Percentiles rank a stretch among this genome's conserved stretches.
phyloP scores from a whole-genome alignment of 1,140 invertebrate species.

The Trissolcus basalis region DNA sequence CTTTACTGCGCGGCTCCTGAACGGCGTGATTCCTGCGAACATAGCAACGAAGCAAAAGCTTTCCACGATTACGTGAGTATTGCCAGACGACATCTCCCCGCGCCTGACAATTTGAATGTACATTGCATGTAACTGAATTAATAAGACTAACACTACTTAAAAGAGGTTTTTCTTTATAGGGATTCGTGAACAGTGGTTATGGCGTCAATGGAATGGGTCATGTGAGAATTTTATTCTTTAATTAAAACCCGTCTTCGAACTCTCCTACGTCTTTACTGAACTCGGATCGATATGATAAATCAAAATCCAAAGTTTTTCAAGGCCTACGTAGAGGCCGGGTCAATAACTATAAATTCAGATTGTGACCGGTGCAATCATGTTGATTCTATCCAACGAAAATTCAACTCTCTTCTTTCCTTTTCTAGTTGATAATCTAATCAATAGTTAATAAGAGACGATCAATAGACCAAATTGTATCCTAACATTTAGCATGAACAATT shows the following conservation, averaged over 20 bases:
- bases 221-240: conserved; percentile 78
- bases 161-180: conserved; percentile 77
- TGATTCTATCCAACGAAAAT: too few species aligned
- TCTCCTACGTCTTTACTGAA: neutral
- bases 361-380: too few species aligned
- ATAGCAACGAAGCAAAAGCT: conserved; percentile 98
- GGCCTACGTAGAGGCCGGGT: too few species aligned
- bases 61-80: conserved; percentile 97
- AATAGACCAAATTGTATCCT: too few species aligned
- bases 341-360: too few species aligned
- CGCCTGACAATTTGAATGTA: neutral
- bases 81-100: too few species aligned
- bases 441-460: too few species aligned
- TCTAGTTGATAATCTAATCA: too few species aligned
- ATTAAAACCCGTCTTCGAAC: neutral
- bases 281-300: too few species aligned
- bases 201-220: conserved; percentile 97
- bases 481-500: too few species aligned
- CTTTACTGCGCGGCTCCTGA: conserved; percentile 98
- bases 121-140: conserved; percentile 1
- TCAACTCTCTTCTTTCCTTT: too few species aligned
- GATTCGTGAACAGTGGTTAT: conserved; percentile 97
- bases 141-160: neutral
- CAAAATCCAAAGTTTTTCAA: too few species aligned
- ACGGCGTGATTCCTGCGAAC: conserved; percentile 95